Base-by-base conservation (phyloP, 2,113 vertebrate genomes). In the Cardinalis cardinalis region DNA sequence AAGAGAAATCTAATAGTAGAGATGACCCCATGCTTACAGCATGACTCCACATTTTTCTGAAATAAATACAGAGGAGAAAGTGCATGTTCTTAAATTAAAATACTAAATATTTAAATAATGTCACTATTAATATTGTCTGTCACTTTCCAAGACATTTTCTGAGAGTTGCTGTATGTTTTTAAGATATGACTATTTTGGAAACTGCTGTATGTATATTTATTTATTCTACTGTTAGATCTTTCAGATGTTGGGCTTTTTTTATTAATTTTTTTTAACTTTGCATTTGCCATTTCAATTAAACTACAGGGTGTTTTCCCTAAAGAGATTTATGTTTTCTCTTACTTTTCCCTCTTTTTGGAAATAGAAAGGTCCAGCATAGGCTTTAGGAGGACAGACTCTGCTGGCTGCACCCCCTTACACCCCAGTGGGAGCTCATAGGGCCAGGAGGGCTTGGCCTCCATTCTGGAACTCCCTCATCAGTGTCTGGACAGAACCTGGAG, bases 211-310 rank as follows among this genome's bases (percentile, higher is more conserved):
- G 94, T 91, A 52, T 75, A 66, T 82, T 64, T 96, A 96, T 97
- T 97, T 97, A 96, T 97, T 97, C 94, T 95, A 76, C 65, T 89
- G 43, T 66, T 83, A 43, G 58, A 40, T 66, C 84, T 88, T 77
- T 64, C 87, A 61, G 66, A 60, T 40, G 12, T 44, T 12, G 25
- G 86, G 68, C 46, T 71, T 87, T 91, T 48, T 89, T 83, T 40
- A 43, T 80, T 89, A 16, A n/a, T 85, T 93, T 77, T 52, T 84
- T 91, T 87, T 15, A n/a, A 88, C 26, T 82, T 88, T 79, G 73
- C 84, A 76, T 91, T 89, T 88, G 69, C 73, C 87, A 61, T 95
- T 89, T 78, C 38, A 77, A 95, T 93, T 96, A 95, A 97, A 97
- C 26, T 64, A 31, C 48, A 61, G 82, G 79, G 61, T 93, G 21